Base-by-base conservation (phyloP, 2,797 vertebrate species). In the Pipistrellus pipistrellus region DNA sequence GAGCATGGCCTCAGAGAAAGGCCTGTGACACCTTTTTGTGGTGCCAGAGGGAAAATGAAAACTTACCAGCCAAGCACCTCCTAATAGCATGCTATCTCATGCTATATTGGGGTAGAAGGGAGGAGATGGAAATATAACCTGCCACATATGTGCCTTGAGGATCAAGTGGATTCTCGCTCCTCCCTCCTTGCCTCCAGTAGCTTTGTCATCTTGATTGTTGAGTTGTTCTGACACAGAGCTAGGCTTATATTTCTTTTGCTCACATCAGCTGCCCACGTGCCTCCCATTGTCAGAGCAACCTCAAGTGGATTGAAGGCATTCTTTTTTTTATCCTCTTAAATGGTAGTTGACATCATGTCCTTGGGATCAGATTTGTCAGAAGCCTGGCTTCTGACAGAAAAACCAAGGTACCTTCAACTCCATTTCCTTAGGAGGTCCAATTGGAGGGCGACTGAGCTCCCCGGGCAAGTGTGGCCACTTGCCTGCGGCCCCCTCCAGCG, bases 271-370 rank as follows among this genome's bases (percentile, higher is more conserved):
- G 53, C 68, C 83, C 48, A 41, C 0, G 6, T 68, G 59, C 89
- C 69, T 92, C 55, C 88, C 48, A 72, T 85, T 95, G 77, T 93
- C 51, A 90, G 44, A 89, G 83, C 80, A 93, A 6, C 44, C 35
- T 95, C 77, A 80, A 78, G 80, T 90, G 80, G 76, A 71, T 73
- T 73, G 88, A 86, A 93, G 32, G 57, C 85, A 80, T 92, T 78
- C 44, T 93, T 91, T 88, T 88, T 68, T 86, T 93, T 72, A 87
- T 84, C 68, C 32, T 94, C n/a, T 91, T 95, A 71, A 87, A 76
- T 92, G 68, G 38, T 75, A 92, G 46, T 46, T 93, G 77, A 68
- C 41, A 9, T 64, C 55, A 44, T 84, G 38, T 95, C 62, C 57
- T 94, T 88, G 80, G 44, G 55, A 35, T 88, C 6, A 2, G 53